phyloP scores from a whole-genome alignment of 2,888 invertebrate species.

The Plagiodera versicolora region DNA sequence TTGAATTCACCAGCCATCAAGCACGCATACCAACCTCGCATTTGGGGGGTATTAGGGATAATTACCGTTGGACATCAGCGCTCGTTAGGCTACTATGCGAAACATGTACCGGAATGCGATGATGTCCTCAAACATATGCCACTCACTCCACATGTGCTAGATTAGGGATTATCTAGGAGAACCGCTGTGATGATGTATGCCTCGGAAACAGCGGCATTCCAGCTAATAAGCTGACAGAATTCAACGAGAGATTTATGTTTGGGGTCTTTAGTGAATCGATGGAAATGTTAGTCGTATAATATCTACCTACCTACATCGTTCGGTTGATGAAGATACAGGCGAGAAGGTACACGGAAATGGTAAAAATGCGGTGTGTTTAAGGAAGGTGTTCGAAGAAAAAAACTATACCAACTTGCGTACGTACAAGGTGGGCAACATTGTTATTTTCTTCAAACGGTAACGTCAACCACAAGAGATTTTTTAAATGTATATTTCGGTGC shows the following conservation, averaged over 20 bases:
- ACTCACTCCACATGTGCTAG: slow-evolving; percentile 15
- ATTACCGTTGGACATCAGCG: slow-evolving; percentile 45
- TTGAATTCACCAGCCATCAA: slow-evolving; percentile 12
- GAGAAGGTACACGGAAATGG: too few species aligned
- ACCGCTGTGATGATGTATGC: slow-evolving; percentile 23
- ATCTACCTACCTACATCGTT: too few species aligned
- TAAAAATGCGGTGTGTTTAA: too few species aligned
- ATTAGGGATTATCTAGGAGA: slow-evolving; percentile 17
- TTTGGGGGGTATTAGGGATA: slow-evolving; percentile 38
- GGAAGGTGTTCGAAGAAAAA: too few species aligned
- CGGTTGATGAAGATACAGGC: too few species aligned
- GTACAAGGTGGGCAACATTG: too few species aligned
- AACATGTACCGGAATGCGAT: slow-evolving; percentile 42
- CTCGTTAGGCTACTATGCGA: slow-evolving; percentile 45
- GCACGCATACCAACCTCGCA: slow-evolving; percentile 21
- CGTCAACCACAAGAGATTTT: too few species aligned
- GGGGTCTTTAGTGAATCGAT: too few species aligned
- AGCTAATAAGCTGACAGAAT: slow-evolving; percentile 26
- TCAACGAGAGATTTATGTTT: slow-evolving; percentile 22
- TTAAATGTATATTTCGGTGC: too few species aligned
- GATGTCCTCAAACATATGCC: slow-evolving; percentile 42
- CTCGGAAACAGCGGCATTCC: slow-evolving; percentile 22
- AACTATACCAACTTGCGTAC: too few species aligned
- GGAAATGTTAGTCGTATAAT: too few species aligned
- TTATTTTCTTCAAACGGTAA: too few species aligned